These are phyloP conservation scores for Cisticola juncidis DNA, from an alignment of 2,113 vertebrate genomes.

Conservation along the genomic window DNA sequence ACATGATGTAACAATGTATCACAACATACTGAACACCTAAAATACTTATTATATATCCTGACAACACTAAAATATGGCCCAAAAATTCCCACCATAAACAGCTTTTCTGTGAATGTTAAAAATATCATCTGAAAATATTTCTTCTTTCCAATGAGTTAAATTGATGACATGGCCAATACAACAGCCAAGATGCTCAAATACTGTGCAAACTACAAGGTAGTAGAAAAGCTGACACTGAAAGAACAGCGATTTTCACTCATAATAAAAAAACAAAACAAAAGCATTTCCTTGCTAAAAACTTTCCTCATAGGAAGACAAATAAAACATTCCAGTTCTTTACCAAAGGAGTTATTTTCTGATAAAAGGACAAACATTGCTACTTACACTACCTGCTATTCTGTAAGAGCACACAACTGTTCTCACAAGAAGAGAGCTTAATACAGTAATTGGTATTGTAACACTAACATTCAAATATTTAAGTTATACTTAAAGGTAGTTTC, in stretches of 20 bases:
- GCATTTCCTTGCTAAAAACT: not conserved
- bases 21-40: not conserved
- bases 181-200: not conserved
- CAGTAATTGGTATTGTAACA: not conserved
- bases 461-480: not conserved
- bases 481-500: not conserved
- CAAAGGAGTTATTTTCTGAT: not conserved
- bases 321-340: not conserved
- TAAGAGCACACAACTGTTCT: not conserved
- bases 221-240: not conserved
- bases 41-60: not conserved
- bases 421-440: not conserved
- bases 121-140: not conserved
- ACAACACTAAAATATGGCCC: not conserved
- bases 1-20: not conserved
- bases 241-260: not conserved
- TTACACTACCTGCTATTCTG: not conserved
- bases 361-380: not conserved
- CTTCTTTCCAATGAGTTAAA: not conserved
- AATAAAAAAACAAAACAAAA: not conserved
- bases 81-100: not conserved
- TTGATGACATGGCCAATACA: not conserved
- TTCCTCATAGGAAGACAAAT: not conserved
- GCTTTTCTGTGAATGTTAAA: not conserved
- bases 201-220: not conserved